Base-by-base conservation (phyloP, 2,113 vertebrate species). In the Marmota monax region DNA sequence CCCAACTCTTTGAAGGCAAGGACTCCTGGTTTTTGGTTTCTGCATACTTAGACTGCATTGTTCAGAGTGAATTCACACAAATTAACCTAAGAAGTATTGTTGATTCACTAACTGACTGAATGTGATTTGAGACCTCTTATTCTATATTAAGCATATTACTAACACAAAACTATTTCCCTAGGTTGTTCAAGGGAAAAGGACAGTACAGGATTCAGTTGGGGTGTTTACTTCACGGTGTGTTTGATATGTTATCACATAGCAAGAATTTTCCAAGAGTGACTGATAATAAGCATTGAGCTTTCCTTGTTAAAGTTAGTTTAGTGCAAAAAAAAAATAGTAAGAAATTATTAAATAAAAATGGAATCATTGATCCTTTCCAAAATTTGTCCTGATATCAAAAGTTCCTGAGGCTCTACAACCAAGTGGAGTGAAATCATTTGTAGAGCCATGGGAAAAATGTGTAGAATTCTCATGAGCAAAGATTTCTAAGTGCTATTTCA, bases 301-400 rank as follows among this genome's bases (percentile, higher is more conserved):
- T 13, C 48, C n/a, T 86, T 89, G 29, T 61, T 77, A 67, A n/a
- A 69, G 22, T 80, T 72, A 88, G 42, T 74, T 92, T 69, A 56
- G 84, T 53, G 23, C 39, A 53, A 76, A 39, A 93, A 93, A 61
- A 95, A 87, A 65, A 23, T 7, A 80, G 13, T 48, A 22, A 65
- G n/a, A 61, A 39, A 74, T n/a, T 42, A 58, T 80, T 88, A 73
- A 88, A 90, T 74, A 39, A 90, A 96, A 86, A 78, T 20, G 25
- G 1, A 80, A 51, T 85, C 39, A 82, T 86, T 58, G 27, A 4
- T 56, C 27, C 11, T 82, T 89, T 34, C 23, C 17, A 42, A 67
- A 89, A 85, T 92, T 65, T 93, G 63, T 12, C 22, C 14, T 56
- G 14, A 37, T 76, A 79, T 42, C 5, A 77, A 69, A 82, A 72